Conservation (phyloP, 2,888 invertebrate species). For the Zaprionus bogoriensis region DNA sequence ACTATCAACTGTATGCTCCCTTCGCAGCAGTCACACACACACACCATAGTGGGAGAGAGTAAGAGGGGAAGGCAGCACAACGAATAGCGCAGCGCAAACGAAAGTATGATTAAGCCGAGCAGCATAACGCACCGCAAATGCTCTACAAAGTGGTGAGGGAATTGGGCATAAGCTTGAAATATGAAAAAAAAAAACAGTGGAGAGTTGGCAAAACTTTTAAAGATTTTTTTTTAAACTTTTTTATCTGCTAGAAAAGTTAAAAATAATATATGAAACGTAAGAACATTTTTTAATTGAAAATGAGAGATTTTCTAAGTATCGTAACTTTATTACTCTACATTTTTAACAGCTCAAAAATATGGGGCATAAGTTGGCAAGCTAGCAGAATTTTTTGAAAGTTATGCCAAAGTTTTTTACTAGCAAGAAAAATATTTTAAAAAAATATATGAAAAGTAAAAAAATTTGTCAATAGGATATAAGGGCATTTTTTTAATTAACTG, state of each 20-base stretch:
- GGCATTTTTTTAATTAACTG: too few species aligned
- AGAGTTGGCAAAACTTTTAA: neutral
- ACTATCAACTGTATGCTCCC: conserved; percentile 63
- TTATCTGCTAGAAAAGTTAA: too few species aligned
- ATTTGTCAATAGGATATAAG: too few species aligned
- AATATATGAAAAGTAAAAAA: neutral
- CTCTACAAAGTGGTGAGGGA: conserved; percentile 4
- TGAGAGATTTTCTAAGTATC: too few species aligned
- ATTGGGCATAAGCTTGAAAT: neutral
- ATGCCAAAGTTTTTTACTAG: neutral
- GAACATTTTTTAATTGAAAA: neutral
- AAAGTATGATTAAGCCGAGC: conserved; percentile 17
- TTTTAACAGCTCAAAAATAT: neutral
- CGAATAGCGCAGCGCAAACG: conserved; percentile 7
- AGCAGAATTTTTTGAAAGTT: too few species aligned
- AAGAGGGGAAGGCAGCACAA: neutral
- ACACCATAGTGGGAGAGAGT: neutral
- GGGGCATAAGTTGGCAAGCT: too few species aligned
- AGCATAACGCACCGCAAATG: conserved; percentile 25
- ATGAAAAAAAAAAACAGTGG: neutral
- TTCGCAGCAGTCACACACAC: conserved; percentile 29
- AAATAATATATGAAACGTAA: too few species aligned
- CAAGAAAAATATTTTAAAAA: neutral
- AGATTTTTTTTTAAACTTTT: too few species aligned
- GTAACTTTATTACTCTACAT: neutral